phyloP scores from a whole-genome alignment of 2,888 invertebrate genomes.

The Papilio protenor region DNA sequence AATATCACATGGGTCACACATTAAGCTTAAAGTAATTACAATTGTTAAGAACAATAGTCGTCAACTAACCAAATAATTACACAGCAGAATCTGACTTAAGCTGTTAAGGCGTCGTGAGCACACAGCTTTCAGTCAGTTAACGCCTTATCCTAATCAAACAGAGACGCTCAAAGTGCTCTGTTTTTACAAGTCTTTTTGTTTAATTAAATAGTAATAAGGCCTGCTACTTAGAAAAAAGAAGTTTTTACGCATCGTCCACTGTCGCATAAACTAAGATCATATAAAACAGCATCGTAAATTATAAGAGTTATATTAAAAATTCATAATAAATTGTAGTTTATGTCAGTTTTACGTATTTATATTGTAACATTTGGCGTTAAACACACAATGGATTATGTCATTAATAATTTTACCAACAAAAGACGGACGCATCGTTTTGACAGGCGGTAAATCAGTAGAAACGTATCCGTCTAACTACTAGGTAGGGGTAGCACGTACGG shows the following conservation, averaged over 20 bases:
- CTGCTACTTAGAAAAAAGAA: neutral
- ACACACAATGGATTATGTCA: slow-evolving; percentile 1
- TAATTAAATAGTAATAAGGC: neutral
- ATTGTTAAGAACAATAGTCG: slow-evolving; percentile 1
- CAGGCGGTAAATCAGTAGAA: slow-evolving; percentile 27
- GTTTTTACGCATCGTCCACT: neutral
- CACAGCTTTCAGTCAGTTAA: neutral
- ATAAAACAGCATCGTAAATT: neutral
- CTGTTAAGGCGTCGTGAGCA: slow-evolving; percentile 27
- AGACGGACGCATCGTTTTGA: slow-evolving; percentile 25
- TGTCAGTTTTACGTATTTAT: neutral
- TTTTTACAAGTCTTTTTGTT: neutral
- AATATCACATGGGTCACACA: neutral
- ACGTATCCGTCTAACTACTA: slow-evolving; percentile 13
- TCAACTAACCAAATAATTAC: slow-evolving; percentile 22
- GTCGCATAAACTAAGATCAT: no score
- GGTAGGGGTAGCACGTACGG: slow-evolving; percentile 7
- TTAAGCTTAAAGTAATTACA: neutral
- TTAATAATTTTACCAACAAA: slow-evolving; percentile 24
- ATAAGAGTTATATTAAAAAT: no score
- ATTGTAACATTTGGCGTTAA: neutral
- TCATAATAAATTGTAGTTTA: neutral
- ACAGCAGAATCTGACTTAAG: slow-evolving; percentile 13
- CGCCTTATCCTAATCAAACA: slow-evolving; percentile 22
- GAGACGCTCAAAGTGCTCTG: neutral